Base-by-base conservation (phyloP, 2,888 invertebrate genomes). In the Pollenia angustigena region DNA sequence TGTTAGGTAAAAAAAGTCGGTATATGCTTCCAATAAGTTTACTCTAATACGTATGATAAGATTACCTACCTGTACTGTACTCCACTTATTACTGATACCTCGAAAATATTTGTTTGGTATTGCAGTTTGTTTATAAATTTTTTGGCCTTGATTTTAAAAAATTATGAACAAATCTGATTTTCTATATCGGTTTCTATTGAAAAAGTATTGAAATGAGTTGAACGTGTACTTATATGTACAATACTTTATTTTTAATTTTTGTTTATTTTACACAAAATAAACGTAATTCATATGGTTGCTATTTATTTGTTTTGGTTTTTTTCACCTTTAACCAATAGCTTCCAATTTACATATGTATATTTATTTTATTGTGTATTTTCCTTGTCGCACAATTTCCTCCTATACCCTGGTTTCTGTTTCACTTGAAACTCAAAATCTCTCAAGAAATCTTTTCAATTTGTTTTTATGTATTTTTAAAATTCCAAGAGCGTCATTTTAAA, bases 251-350 rank as follows among this genome's bases (percentile, higher is more conserved):
- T 32, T 32, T 32, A 14, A 46, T 66, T 72, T 74, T 84, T 79
- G 79, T 85, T 85, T 85, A 85, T 69, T 75, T 84, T 85, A 62
- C 56, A 42, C 40, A 83, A 58, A 50, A 74, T 56, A 58, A 74
- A 74, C 66, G 64, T 64, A 64, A 56, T 42, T 16, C 81, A 76
- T 69, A 46, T 18, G 46, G 11, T 32, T 50, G 68, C 50, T 14
- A 44, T 54, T 52, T 14, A 46, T 68, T 2, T 32, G 40, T 69
- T 32, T 62, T 66, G 18, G 56, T 46, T 60, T 46, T 56, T 80
- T 79, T 85, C 82, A 85, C 85, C 85, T 85, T 85, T 85, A 64
- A 64, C 68, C 74, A 75, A 56, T 42, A 40, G 71, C 18, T 50
- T 74, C 50, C 69, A 69, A 58, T 32, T 32, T 32, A 32, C 32